A percentile compares a stretch with the other conserved stretches of the same genome.
phyloP scores from a whole-genome alignment of 2,888 invertebrate species.

The Lepetodrilus schrolli region DNA sequence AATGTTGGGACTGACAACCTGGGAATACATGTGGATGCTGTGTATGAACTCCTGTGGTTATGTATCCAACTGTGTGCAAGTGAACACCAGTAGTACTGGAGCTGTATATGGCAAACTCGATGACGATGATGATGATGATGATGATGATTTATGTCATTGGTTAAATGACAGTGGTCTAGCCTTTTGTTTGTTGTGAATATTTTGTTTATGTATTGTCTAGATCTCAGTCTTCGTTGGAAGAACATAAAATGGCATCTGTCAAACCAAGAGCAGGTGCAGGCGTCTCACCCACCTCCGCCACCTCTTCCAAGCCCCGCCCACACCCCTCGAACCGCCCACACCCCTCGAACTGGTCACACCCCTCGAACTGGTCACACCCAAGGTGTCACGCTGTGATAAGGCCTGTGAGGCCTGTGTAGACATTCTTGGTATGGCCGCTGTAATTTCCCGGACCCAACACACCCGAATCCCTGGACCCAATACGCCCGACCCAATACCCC shows the following conservation, averaged over 20 bases:
- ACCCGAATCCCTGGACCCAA: too few species aligned
- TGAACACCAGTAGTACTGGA: background rate
- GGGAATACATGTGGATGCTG: background rate
- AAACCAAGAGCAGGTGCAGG: background rate
- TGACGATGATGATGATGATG: too few species aligned
- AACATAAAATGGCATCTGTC: conserved; percentile 20
- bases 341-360: background rate
- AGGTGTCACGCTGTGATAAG: conserved; percentile 3
- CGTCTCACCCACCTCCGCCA: background rate
- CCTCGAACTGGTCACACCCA: background rate
- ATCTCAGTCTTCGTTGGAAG: conserved; percentile 24
- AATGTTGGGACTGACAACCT: background rate
- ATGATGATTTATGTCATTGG: too few species aligned
- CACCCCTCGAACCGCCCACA: background rate
- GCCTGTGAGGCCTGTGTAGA: background rate
- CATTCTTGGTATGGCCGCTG: too few species aligned
- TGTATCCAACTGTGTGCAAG: background rate
- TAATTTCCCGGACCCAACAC: too few species aligned
- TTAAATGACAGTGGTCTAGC: conserved; percentile 20
- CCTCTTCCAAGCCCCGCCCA: background rate
- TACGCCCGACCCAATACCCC: too few species aligned
- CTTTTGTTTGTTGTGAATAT: conserved; percentile 27
- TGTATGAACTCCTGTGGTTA: background rate
- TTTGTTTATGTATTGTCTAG: conserved; percentile 26
- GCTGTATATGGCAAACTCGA: background rate